These are phyloP conservation scores for Chrosomus eos DNA, from an alignment of 2,797 vertebrate genomes.

Conservation along the genomic window DNA sequence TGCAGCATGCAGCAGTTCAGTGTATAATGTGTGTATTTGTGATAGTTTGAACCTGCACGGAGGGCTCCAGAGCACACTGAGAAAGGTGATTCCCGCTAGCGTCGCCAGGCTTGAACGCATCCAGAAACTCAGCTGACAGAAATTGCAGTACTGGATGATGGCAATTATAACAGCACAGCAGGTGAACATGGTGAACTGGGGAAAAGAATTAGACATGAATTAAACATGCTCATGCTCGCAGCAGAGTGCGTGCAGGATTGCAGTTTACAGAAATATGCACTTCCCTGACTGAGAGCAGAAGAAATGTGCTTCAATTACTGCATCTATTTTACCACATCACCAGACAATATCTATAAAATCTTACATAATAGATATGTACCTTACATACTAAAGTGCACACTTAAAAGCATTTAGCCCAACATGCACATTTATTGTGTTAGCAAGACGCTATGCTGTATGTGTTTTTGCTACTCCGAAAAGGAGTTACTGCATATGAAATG, in stretches of 20 bases:
- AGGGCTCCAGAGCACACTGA: conserved; percentile 86
- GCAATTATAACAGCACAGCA: conserved; percentile 90
- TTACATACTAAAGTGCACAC: not conserved
- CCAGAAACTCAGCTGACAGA: conserved; percentile 98
- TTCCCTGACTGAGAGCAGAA: not conserved
- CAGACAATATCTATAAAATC: not conserved
- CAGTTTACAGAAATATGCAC: conserved; percentile 10
- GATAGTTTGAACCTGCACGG: conserved; percentile 65
- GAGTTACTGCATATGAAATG: not conserved
- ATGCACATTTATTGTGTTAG: not conserved
- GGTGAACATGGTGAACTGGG: conserved; percentile 88
- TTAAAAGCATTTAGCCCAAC: not conserved
- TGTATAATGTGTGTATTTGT: not conserved
- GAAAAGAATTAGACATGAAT: conserved; percentile 4
- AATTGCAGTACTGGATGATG: conserved; percentile 96
- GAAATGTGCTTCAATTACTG: not conserved
- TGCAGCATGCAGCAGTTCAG: not conserved
- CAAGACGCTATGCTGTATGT: not conserved
- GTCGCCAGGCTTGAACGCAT: conserved; percentile 94
- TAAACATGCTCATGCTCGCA: not conserved
- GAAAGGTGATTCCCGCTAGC: conserved; percentile 80
- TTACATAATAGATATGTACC: conserved; percentile 1
- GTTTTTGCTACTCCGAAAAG: not conserved
- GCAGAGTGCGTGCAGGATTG: not conserved
- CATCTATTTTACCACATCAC: not conserved